These are phyloP conservation scores for Hemistola chrysoprasaria DNA, from an alignment of 2,888 invertebrate species.

Conservation along the genomic window DNA sequence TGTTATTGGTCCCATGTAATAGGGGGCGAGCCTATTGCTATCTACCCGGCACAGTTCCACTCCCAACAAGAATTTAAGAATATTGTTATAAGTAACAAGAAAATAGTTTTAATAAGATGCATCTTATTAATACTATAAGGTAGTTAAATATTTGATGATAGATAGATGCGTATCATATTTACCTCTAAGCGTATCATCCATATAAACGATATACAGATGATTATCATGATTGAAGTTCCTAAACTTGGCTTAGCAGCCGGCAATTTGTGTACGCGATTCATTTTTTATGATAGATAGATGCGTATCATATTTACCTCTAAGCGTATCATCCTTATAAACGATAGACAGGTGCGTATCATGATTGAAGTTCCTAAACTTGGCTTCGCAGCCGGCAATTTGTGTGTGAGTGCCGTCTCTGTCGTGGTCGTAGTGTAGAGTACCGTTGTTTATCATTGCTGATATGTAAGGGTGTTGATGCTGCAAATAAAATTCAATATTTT, in stretches of 20 bases:
- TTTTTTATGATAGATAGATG: too few relatives aligned
- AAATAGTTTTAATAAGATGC: too few relatives aligned
- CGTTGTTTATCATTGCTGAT: constrained; percentile 99
- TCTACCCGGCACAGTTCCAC: too few relatives aligned
- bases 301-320: constrained; percentile 88
- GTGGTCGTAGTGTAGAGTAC: constrained; percentile 97
- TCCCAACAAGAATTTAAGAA: too few relatives aligned
- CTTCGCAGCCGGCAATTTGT: constrained; percentile 97
- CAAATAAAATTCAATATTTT: constrained; percentile 15
- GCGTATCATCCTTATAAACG: constrained; percentile 93
- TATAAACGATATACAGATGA: constrained; percentile 94
- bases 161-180: too few relatives aligned
- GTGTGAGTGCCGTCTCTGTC: constrained; percentile 99
- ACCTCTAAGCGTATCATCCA: constrained; percentile 94
- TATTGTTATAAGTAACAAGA: too few relatives aligned
- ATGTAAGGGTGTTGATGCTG: constrained; percentile 99
- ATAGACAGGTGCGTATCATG: constrained; percentile 95
- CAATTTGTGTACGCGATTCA: constrained; percentile 97
- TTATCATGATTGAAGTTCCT: constrained; percentile 95
- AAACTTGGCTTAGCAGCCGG: constrained; percentile 98
- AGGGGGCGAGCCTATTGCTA: too few relatives aligned
- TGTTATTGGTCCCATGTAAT: too few relatives aligned
- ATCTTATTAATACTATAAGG: too few relatives aligned
- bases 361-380: constrained; percentile 94
- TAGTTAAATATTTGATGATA: too few relatives aligned